Conservation (phyloP, 2,888 invertebrate genomes). For the Ophion costatus region DNA sequence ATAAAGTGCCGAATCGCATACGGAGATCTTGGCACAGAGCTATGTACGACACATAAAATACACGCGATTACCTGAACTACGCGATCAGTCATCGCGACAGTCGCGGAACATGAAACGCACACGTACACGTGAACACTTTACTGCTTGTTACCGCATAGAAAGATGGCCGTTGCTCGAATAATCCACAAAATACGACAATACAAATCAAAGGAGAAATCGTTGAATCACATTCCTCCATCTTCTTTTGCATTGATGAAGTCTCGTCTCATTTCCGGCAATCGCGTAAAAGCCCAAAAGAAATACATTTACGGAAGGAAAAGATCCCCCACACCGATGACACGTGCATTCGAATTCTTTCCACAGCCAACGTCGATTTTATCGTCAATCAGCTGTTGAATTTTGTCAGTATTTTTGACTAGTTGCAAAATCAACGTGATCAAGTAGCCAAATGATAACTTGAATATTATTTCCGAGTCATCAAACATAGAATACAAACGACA, state of each 20-base stretch:
- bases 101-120: conserved; percentile 12
- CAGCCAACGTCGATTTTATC: not conserved
- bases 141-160: conserved; percentile 29
- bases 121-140: conserved; percentile 23
- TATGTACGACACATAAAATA: conserved; percentile 30
- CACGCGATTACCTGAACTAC: conserved; percentile 56
- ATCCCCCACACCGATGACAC: not conserved
- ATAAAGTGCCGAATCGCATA: conserved; percentile 53
- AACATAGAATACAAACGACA: too few relatives aligned
- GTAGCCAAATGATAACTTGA: not conserved
- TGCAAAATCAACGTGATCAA: not conserved
- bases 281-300: not conserved
- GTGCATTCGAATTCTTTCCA: not conserved
- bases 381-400: not conserved
- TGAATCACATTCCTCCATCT: conserved; percentile 70
- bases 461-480: not conserved
- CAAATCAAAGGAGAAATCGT: conserved; percentile 28
- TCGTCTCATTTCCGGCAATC: conserved; percentile 74
- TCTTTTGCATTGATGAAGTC: conserved; percentile 59
- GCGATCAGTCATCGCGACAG: conserved; percentile 61
- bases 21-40: conserved; percentile 39
- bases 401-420: not conserved
- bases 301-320: not conserved
- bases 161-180: conserved; percentile 19
- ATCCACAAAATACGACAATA: conserved; percentile 18